These are phyloP conservation scores for Hypomecis atomaria DNA, from an alignment of 2,888 invertebrate genomes.

Conservation along the genomic window DNA sequence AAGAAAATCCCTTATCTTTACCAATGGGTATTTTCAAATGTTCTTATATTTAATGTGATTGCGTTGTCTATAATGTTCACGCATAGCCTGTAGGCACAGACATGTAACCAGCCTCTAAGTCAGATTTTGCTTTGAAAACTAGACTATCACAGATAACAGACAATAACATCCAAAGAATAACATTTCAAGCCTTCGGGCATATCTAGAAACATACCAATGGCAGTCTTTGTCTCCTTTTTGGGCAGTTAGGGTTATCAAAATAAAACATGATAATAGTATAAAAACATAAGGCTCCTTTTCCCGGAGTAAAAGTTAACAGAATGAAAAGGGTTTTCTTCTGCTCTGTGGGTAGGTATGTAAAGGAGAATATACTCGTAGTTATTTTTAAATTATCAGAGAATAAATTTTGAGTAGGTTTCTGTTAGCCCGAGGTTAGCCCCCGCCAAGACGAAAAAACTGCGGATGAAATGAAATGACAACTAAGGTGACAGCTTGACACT, in stretches of 20 bases:
- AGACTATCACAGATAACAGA: neutral
- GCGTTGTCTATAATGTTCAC: neutral
- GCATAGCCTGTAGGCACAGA: neutral
- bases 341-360: neutral
- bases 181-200: constrained; percentile 17
- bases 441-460: too few species aligned
- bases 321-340: constrained; percentile 1
- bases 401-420: too few species aligned
- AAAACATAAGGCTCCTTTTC: constrained; percentile 10
- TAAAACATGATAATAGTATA: constrained; percentile 17
- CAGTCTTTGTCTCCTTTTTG: constrained; percentile 21
- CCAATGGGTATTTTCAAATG: too few species aligned
- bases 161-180: constrained; percentile 21
- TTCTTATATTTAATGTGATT: too few species aligned
- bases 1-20: too few species aligned
- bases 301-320: constrained; percentile 7
- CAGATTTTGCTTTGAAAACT: constrained; percentile 5
- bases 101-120: neutral
- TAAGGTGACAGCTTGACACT: too few species aligned
- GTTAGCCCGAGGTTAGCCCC: too few species aligned
- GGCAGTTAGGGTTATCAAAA: constrained; percentile 21
- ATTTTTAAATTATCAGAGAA: too few species aligned
- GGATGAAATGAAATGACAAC: too few species aligned
- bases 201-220: constrained; percentile 20
- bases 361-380: too few species aligned